A percentile compares a stretch with the other conserved stretches of the same genome.
Evolutionary conservation across 2,797 vertebrate genomes (phyloP).

Genomic region (Bradypodion pumilum): DNA sequence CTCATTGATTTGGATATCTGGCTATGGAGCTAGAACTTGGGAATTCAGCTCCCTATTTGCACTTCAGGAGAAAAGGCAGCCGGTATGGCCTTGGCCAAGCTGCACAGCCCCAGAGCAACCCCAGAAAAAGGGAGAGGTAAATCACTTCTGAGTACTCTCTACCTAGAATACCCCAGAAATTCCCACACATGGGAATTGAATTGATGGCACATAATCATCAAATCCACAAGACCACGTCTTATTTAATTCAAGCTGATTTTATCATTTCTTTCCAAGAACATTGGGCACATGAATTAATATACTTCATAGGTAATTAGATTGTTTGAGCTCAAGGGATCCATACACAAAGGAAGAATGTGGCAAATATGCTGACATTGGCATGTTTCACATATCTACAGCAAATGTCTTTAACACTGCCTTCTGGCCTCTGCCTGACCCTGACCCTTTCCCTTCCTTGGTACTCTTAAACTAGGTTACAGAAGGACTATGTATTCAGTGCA

Average conservation of each 20-base stretch:
- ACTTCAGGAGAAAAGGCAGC: too few species aligned
- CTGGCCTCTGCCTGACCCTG: conserved; percentile 13
- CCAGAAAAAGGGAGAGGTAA: too few species aligned
- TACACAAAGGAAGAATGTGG: not conserved
- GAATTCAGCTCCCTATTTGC: too few species aligned
- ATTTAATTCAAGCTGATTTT: not conserved
- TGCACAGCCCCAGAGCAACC: too few species aligned
- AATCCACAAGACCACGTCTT: too few species aligned
- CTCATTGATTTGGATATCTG: too few species aligned
- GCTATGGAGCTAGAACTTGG: too few species aligned
- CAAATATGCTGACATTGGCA: not conserved
- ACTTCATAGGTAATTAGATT: conserved; percentile 19
- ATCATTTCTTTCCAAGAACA: not conserved
- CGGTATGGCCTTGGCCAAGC: too few species aligned
- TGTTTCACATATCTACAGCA: conserved; percentile 18
- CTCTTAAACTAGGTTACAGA: conserved; percentile 3
- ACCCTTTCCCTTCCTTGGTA: not conserved
- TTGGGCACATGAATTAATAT: not conserved
- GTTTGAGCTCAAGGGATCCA: not conserved
- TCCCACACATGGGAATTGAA: too few species aligned
- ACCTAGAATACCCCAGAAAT: too few species aligned
- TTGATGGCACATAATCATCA: too few species aligned
- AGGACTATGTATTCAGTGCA: not conserved
- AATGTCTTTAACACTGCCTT: not conserved
- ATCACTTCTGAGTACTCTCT: too few species aligned